Evolutionary conservation across 64 coral and sea anemone species (phyloP).

Genomic region (Orbicella faveolata): DNA sequence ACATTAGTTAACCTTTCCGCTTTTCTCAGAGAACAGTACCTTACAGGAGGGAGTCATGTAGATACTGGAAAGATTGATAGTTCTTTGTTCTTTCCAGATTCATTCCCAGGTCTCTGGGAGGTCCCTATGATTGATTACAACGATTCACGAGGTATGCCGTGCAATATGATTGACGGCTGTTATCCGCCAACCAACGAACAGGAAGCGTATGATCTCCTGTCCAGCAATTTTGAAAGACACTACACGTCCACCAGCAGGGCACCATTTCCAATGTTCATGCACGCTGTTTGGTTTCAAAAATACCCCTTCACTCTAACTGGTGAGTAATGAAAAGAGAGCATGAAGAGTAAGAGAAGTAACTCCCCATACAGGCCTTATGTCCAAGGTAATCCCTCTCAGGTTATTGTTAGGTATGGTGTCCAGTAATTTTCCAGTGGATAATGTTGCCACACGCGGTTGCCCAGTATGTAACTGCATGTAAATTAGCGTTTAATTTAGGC

Average conservation of each 20-base stretch:
- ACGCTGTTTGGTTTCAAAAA: conserved; percentile 60
- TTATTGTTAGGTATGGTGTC: no score
- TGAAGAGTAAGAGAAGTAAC: no score
- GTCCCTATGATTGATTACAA: conserved; percentile 94
- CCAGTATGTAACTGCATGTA: no score
- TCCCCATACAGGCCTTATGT: no score
- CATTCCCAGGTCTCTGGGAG: conserved; percentile 92
- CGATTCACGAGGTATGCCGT: conserved; percentile 44
- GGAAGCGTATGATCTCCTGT: conserved; percentile 61
- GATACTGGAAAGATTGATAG: background rate
- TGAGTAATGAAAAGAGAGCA: conserved; percentile 19
- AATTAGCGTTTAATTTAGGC: no score
- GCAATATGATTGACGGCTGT: conserved; percentile 86
- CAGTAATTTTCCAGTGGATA: no score
- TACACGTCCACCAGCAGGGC: conserved; percentile 66
- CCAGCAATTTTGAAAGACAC: conserved; percentile 79
- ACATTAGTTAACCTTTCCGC: background rate
- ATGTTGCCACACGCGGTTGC: no score
- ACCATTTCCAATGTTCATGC: conserved; percentile 96
- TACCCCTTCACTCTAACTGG: conserved; percentile 50
- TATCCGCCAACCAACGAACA: conserved; percentile 15
- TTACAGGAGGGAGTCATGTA: background rate
- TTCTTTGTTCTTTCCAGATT: conserved; percentile 42
- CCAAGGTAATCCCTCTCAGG: no score
- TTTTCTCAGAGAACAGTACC: no score